Conservation (phyloP, 92 coral and sea anemone genomes). For the Isaurus tuberculatus region DNA sequence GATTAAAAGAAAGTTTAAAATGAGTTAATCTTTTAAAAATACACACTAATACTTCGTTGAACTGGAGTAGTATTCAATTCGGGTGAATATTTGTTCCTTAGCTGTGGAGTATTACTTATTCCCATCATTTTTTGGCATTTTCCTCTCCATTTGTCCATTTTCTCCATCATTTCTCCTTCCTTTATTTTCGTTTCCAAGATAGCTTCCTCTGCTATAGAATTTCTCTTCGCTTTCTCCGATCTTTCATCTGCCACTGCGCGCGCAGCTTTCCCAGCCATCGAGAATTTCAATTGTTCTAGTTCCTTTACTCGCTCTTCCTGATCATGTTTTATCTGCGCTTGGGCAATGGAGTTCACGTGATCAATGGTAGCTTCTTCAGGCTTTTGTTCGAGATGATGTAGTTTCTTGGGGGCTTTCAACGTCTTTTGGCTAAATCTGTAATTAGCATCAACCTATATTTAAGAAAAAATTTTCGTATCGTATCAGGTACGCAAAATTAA, state of each 20-base stretch:
- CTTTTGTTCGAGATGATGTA: not conserved
- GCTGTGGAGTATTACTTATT: not conserved
- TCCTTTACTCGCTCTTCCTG: conserved; percentile 16
- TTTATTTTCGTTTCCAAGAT: conserved; percentile 17
- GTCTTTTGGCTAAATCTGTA: not conserved
- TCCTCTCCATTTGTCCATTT: conserved; percentile 42
- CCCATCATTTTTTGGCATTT: conserved; percentile 36
- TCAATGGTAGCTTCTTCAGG: not conserved
- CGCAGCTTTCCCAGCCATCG: conserved; percentile 44
- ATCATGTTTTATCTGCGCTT: conserved; percentile 17
- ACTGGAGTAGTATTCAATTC: not conserved
- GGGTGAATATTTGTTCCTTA: not conserved
- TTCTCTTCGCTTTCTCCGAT: conserved; percentile 12
- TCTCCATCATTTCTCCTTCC: conserved; percentile 20
- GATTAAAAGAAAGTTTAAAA: not conserved
- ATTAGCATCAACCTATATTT: not conserved
- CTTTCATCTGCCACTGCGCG: conserved; percentile 17
- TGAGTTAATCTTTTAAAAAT: not conserved
- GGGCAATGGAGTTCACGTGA: conserved; percentile 34
- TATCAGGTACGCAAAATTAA: too few species aligned
- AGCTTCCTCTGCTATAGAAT: conserved; percentile 28
- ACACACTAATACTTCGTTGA: conserved; percentile 10
- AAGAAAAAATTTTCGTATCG: not conserved
- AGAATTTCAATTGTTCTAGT: conserved; percentile 27
- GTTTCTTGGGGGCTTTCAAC: not conserved